Evolutionary conservation across 2,888 invertebrate species (phyloP), one percentile per base, ranked within the genome.

Genomic region (Dromius quadrimaculatus): DNA sequence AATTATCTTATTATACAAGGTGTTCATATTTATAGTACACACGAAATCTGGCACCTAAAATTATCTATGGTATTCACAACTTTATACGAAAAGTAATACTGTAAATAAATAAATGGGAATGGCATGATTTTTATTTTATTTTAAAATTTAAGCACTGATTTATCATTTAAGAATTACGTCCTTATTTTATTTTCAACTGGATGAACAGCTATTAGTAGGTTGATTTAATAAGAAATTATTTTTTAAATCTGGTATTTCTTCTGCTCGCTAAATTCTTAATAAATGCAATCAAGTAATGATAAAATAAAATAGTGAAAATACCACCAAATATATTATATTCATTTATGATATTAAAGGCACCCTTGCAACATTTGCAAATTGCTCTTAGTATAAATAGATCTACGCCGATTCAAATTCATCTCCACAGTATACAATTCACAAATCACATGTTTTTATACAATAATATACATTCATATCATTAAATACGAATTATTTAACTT

Each of bases 261-360:
- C 8, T 36, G 36, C 11, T 36, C 38, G 38, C 15, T 11, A 13
- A 13, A 9, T 11, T n/a, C 15, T 38, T 38, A 38, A n/a, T 38
- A n/a, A n/a, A 13, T 38, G 38, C 15, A 11, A 11, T 38, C 13
- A 38, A 38, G 38, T 38, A 13, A 38, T 38, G 6, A 47, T 47
- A 23, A 47, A 47, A 47, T 22, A 23, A 20, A 23, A 50, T 50
- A 22, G 28, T 28, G 11, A 22, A 38, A 17, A 61, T 36, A 20
- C 17, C 38, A 47, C 9, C 28, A 47, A 47, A 41, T 5, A 50
- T 36, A n/a, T n/a, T n/a, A 64, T 50, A 65, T 64, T 64, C 64
- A 50, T 50, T 65, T 50, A 38, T 65, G 36, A 64, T 50, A 64
- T 54, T 54, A 38, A 65, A 65, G 65, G 65, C 65, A 65, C 65